These are phyloP conservation scores for Danio jaintianensis DNA, from an alignment of 2,797 vertebrate genomes.

Conservation along the genomic window DNA sequence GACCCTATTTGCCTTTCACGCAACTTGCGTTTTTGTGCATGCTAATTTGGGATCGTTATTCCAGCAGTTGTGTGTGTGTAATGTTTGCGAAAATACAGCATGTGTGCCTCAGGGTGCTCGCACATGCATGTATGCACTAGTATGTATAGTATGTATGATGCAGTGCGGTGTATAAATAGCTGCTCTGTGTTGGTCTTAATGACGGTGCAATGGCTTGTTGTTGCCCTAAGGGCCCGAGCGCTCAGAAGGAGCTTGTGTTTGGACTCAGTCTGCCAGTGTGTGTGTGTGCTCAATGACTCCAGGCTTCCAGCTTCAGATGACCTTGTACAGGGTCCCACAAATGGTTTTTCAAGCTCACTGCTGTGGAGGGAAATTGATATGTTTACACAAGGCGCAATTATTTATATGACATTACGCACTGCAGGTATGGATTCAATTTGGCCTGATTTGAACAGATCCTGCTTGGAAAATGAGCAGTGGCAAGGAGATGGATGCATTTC, in stretches of 20 bases:
- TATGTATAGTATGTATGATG: constrained; percentile 48
- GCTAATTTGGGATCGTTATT: constrained; percentile 32
- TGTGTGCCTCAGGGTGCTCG: constrained; percentile 7
- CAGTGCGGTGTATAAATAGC: constrained; percentile 63
- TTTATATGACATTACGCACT: constrained; percentile 59
- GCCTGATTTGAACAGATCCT: constrained; percentile 53
- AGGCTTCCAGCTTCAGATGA: constrained; percentile 56
- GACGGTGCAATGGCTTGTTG: constrained; percentile 59
- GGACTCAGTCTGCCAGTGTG: neutral
- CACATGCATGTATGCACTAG: constrained; percentile 29
- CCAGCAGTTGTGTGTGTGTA: constrained; percentile 6
- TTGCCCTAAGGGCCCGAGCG: constrained; percentile 56
- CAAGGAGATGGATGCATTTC: constrained; percentile 23
- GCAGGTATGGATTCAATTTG: constrained; percentile 61
- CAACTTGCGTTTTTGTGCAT: constrained; percentile 18
- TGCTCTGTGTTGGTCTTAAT: constrained; percentile 64
- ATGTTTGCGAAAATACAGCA: constrained; percentile 12
- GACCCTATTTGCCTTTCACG: constrained; percentile 40
- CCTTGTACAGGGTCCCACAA: constrained; percentile 65
- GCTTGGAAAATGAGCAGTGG: constrained; percentile 43
- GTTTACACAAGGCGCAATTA: constrained; percentile 62
- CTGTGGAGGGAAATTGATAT: constrained; percentile 63
- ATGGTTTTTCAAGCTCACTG: constrained; percentile 59
- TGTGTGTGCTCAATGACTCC: constrained; percentile 21
- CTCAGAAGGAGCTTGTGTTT: constrained; percentile 56